Evolutionary conservation across 2,113 vertebrate genomes (phyloP).

Genomic region (Narcine bancroftii): DNA sequence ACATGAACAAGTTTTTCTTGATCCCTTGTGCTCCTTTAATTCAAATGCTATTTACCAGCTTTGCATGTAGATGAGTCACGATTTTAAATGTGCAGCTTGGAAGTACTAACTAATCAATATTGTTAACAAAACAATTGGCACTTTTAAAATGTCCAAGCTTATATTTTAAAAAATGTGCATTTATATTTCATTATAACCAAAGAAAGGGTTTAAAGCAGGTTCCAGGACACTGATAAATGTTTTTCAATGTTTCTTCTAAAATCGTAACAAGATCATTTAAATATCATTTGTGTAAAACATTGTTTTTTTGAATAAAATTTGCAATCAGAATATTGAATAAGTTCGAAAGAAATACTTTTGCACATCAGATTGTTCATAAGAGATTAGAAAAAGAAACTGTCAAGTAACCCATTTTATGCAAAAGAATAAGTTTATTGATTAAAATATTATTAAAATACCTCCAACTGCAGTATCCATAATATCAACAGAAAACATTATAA

Average conservation of each 20-base stretch:
- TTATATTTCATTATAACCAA: background rate
- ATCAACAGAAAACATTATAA: background rate
- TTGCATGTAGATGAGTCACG: background rate
- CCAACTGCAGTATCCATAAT: background rate
- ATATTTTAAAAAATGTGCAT: background rate
- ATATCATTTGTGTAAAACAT: background rate
- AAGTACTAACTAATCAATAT: conserved; percentile 2
- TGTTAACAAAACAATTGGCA: background rate
- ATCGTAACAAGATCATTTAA: background rate
- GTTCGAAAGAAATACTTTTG: background rate
- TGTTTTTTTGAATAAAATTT: background rate
- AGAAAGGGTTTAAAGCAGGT: background rate
- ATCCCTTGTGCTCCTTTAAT: background rate
- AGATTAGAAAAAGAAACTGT: background rate
- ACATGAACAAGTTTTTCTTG: background rate
- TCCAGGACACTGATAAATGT: background rate
- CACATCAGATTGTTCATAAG: background rate
- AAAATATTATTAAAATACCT: conserved; percentile 13
- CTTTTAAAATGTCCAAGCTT: background rate
- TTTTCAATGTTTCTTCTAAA: background rate
- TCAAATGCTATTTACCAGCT: background rate
- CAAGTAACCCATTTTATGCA: background rate
- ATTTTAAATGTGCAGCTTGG: background rate
- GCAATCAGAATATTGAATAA: background rate
- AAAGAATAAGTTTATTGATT: background rate